Conservation (phyloP, 2,888 invertebrate species). For the Noctua janthe region DNA sequence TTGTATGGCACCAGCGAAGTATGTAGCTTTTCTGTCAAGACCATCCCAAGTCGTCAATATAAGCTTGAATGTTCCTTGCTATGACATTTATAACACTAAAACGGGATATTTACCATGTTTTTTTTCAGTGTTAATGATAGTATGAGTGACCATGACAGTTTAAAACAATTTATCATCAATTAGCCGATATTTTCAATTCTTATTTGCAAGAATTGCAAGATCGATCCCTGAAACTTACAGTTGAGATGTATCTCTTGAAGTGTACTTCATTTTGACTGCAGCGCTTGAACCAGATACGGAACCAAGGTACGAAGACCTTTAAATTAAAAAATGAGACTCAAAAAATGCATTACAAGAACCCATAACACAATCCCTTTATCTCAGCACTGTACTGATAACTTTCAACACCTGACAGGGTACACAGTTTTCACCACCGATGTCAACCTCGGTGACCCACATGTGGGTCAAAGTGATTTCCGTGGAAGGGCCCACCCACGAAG, state of each 20-base stretch:
- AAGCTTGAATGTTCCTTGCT: too few relatives aligned
- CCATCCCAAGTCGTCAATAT: background rate
- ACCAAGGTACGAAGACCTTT: background rate
- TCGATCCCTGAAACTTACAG: background rate
- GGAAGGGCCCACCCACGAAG: conserved; percentile 65
- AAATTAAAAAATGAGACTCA: conserved; percentile 10
- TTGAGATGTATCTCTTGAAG: background rate
- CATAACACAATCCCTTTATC: conserved; percentile 38
- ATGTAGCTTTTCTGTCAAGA: background rate
- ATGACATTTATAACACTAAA: too few relatives aligned
- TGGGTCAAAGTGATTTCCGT: conserved; percentile 65
- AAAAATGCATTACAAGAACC: conserved; percentile 28
- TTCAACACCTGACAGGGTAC: conserved; percentile 37
- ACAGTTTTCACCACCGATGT: conserved; percentile 50
- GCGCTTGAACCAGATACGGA: background rate
- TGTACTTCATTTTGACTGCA: background rate
- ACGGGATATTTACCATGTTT: too few relatives aligned
- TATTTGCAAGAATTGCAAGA: background rate
- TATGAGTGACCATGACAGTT: too few relatives aligned
- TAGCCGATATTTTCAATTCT: background rate
- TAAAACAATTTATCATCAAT: background rate
- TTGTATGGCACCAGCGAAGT: background rate
- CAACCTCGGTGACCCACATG: conserved; percentile 49
- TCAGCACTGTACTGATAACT: conserved; percentile 12
- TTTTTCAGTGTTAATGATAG: too few relatives aligned